Evolutionary conservation across 1,140 invertebrate genomes (phyloP).

Genomic region (Calosoma granatense): DNA sequence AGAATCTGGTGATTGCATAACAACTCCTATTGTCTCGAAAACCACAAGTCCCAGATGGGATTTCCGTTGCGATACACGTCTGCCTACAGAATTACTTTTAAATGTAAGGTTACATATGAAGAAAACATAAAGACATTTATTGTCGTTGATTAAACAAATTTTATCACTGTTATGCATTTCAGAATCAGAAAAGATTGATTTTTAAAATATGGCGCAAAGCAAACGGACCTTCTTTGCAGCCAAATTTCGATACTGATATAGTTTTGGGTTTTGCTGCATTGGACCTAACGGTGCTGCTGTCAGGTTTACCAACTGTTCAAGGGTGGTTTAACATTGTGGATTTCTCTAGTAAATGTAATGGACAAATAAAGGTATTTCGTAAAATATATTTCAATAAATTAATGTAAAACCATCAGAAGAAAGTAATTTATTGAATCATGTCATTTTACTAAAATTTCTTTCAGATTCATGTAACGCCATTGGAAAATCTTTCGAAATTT

Average conservation of each 20-base stretch:
- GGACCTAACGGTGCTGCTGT: constrained; percentile 43
- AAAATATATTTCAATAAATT: constrained; percentile 13
- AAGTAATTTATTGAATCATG: constrained; percentile 10
- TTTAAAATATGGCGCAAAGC: constrained; percentile 49
- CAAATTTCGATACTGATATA: constrained; percentile 39
- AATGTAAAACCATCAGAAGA: constrained; percentile 4
- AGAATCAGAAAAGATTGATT: constrained; percentile 46
- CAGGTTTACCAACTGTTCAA: constrained; percentile 40
- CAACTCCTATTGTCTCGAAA: constrained; percentile 41
- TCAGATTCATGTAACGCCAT: constrained; percentile 39
- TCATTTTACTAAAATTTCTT: constrained; percentile 19
- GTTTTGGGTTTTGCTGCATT: constrained; percentile 49
- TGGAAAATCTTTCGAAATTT: constrained; percentile 34
- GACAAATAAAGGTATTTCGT: constrained; percentile 44
- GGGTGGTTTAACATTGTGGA: constrained; percentile 55
- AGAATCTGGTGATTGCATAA: constrained; percentile 26
- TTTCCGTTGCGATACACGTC: constrained; percentile 40
- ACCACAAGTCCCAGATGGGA: constrained; percentile 46
- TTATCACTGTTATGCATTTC: too few species aligned
- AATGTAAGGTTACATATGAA: constrained; percentile 36
- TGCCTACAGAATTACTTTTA: constrained; percentile 41
- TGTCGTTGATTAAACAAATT: too few species aligned
- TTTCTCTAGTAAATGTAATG: constrained; percentile 47
- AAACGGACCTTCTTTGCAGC: constrained; percentile 23
- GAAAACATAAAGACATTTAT: constrained; percentile 7